phyloP scores from a whole-genome alignment of 2,888 invertebrate species.

The Tipula vernalis region DNA sequence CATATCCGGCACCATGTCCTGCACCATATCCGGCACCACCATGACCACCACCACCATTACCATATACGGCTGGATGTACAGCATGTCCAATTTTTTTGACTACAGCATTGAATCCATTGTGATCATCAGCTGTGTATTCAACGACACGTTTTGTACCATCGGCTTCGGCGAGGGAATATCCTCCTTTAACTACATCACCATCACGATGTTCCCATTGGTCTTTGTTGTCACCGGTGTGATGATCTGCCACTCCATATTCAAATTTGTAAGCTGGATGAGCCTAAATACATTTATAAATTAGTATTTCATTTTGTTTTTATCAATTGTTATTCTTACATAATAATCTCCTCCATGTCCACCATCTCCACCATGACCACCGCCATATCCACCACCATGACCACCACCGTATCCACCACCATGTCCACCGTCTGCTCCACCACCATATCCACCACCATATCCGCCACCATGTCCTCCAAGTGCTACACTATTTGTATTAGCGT shows the following conservation, averaged over 20 bases:
- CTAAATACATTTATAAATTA: not conserved
- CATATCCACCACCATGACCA: slow-evolving; percentile 13
- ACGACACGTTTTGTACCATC: slow-evolving; percentile 39
- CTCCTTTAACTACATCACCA: slow-evolving; percentile 39
- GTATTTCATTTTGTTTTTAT: not conserved
- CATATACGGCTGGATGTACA: slow-evolving; percentile 15
- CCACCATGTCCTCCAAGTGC: slow-evolving; percentile 13
- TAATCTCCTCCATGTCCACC: not conserved
- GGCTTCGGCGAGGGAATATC: slow-evolving; percentile 37
- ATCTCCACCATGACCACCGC: not conserved
- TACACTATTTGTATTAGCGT: not conserved
- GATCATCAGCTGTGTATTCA: slow-evolving; percentile 38
- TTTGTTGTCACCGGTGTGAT: slow-evolving; percentile 38
- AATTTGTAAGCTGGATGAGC: slow-evolving; percentile 36
- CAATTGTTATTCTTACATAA: not conserved
- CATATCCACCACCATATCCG: slow-evolving; percentile 15
- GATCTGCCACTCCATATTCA: slow-evolving; percentile 38
- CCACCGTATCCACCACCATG: not conserved
- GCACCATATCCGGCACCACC: slow-evolving; percentile 13
- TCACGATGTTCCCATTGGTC: slow-evolving; percentile 39
- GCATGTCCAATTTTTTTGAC: slow-evolving; percentile 37
- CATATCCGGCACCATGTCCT: slow-evolving; percentile 12
- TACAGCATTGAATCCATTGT: slow-evolving; percentile 39
- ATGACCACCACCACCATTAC: slow-evolving; percentile 12
- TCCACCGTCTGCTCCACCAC: slow-evolving; percentile 13